Evolutionary conservation across 30 jellyfish, hydroid and myxozoan genomes (phyloP).

Genomic region (Sanderia malayensis): DNA sequence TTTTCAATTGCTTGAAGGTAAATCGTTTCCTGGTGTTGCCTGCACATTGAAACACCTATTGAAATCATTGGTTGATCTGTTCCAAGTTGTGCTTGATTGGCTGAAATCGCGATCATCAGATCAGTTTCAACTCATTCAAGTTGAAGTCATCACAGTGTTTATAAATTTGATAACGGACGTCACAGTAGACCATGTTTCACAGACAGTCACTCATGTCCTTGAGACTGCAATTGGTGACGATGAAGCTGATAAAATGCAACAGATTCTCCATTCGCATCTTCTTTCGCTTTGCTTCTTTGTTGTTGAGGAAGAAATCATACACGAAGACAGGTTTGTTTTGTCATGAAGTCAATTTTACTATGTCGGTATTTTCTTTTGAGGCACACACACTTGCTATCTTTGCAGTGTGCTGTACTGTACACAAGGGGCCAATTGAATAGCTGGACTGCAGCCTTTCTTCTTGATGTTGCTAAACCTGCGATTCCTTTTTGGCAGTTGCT

Average conservation of each 20-base stretch:
- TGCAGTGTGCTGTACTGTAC: too few species aligned
- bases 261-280: constrained; percentile 57
- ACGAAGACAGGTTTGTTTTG: constrained; percentile 38
- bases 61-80: constrained; percentile 27
- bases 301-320: constrained; percentile 46
- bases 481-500: too few species aligned
- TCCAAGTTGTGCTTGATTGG: constrained; percentile 41
- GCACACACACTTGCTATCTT: too few species aligned
- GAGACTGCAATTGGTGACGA: constrained; percentile 49
- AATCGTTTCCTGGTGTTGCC: constrained; percentile 39
- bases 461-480: too few species aligned
- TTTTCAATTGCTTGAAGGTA: constrained; percentile 3
- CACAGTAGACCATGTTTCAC: constrained; percentile 45
- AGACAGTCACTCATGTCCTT: constrained; percentile 44
- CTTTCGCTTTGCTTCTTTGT: constrained; percentile 53
- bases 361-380: too few species aligned
- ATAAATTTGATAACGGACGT: constrained; percentile 39
- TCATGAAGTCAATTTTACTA: neutral
- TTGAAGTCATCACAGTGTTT: constrained; percentile 46
- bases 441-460: too few species aligned
- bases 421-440: too few species aligned
- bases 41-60: constrained; percentile 48
- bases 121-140: constrained; percentile 39
- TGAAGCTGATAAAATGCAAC: constrained; percentile 41
- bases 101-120: constrained; percentile 25